phyloP scores from a whole-genome alignment of 2,113 vertebrate species.

The Xiphorhynchus elegans region DNA sequence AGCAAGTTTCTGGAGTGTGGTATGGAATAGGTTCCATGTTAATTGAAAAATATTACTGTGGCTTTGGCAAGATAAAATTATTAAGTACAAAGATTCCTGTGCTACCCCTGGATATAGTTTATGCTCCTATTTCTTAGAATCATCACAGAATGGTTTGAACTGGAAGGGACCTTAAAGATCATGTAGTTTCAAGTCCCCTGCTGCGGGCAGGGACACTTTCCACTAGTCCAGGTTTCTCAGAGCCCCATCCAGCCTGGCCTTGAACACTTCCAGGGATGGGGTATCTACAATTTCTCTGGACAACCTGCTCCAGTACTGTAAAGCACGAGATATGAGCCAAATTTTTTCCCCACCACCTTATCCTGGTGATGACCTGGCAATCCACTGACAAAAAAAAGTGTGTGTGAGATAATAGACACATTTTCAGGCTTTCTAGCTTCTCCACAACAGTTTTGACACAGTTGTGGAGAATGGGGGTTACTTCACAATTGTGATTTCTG shows the following conservation, averaged over 20 bases:
- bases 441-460: background rate
- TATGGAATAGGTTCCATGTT: background rate
- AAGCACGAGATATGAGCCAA: background rate
- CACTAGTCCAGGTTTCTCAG: background rate
- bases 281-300: background rate
- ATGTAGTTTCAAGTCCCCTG: background rate
- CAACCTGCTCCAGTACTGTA: background rate
- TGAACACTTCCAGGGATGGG: background rate
- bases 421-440: background rate
- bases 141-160: background rate
- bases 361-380: background rate
- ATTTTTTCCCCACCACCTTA: background rate
- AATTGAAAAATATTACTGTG: background rate
- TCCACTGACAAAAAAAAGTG: background rate
- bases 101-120: background rate
- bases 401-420: background rate
- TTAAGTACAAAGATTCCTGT: background rate
- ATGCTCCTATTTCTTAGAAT: background rate
- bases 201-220: background rate
- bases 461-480: background rate
- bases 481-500: background rate
- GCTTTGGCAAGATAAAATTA: background rate
- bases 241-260: background rate
- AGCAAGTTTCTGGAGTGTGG: background rate
- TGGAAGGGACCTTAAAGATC: background rate